A percentile compares a stretch with the other conserved stretches of the same genome.
These are phyloP conservation scores for Sterna hirundo DNA, from an alignment of 2,113 vertebrate species.

Conservation along the genomic window DNA sequence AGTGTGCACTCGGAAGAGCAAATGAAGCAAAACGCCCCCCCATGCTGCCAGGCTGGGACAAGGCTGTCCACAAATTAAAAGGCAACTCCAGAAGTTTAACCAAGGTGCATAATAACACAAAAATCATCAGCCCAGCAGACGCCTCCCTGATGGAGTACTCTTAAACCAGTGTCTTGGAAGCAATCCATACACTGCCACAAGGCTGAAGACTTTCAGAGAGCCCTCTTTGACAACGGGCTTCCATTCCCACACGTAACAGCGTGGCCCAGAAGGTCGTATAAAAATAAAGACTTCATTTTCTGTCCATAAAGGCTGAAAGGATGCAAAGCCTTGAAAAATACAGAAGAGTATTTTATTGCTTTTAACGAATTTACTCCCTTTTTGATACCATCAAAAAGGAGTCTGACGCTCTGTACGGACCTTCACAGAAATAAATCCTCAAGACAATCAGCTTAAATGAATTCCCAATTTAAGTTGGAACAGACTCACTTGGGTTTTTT, in stretches of 20 bases:
- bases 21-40: not conserved
- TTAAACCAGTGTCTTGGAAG: not conserved
- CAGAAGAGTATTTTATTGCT: not conserved
- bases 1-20: not conserved
- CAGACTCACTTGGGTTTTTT: not conserved
- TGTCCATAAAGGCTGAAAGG: not conserved
- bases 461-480: not conserved
- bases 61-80: not conserved
- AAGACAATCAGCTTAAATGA: not conserved
- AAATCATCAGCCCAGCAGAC: not conserved
- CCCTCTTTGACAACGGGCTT: not conserved
- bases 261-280: not conserved
- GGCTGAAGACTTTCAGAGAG: not conserved
- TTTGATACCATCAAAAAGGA: not conserved
- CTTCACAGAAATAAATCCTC: not conserved
- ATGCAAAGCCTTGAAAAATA: not conserved
- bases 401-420: not conserved
- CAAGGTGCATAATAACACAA: not conserved
- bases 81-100: not conserved
- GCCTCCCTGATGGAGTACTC: not conserved
- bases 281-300: not conserved
- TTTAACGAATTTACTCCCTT: not conserved
- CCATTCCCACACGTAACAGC: not conserved
- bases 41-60: not conserved
- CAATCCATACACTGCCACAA: not conserved